Evolutionary conservation across 2,113 vertebrate species (phyloP).

Genomic region (Hydrochoerus hydrochaeris): DNA sequence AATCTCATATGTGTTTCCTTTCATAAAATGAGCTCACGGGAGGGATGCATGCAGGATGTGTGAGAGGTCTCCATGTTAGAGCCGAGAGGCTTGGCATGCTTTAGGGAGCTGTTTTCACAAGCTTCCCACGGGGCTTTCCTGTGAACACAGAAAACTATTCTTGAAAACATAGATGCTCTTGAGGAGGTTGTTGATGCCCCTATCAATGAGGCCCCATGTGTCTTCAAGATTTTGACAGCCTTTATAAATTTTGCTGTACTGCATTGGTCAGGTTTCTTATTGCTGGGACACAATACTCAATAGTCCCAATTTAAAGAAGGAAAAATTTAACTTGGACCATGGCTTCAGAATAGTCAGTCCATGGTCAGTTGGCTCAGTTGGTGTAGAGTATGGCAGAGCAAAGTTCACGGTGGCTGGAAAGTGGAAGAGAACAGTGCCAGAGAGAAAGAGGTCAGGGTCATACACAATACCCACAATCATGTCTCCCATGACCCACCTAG

Average conservation of each 20-base stretch:
- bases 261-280: not conserved
- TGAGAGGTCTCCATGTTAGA: not conserved
- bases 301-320: not conserved
- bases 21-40: not conserved
- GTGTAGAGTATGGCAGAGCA: not conserved
- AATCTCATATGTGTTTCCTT: not conserved
- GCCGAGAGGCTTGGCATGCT: not conserved
- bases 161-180: not conserved
- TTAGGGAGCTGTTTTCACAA: not conserved
- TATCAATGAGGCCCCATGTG: not conserved
- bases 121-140: not conserved
- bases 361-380: not conserved
- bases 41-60: not conserved
- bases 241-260: not conserved
- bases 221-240: not conserved
- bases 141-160: not conserved
- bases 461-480: not conserved
- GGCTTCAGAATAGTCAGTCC: not conserved
- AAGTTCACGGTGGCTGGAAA: not conserved
- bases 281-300: not conserved
- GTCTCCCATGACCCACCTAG: not conserved
- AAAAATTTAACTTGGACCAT: not conserved
- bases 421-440: too few relatives aligned
- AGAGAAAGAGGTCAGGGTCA: not conserved
- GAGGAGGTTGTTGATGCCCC: not conserved